Evolutionary conservation across 2,113 vertebrate species (phyloP), one percentile per base, ranked within the genome.

Genomic region (Macquaria australasica): DNA sequence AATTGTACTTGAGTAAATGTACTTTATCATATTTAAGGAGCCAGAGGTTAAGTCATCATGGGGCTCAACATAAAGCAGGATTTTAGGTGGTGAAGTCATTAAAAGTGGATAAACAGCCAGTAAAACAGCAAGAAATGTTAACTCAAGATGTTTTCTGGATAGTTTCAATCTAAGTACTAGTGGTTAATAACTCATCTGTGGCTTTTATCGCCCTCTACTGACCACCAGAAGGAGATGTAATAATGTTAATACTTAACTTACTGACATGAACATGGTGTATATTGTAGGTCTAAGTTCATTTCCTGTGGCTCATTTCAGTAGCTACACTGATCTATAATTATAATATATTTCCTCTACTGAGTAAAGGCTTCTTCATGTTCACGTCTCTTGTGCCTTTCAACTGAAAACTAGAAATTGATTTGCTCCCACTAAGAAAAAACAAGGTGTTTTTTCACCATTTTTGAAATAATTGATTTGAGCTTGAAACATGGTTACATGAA

Each of bases 21-120:
- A 45, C 10, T 45, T 11, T 11, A 64, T 95, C 60, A 66, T 79
- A 6, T 95, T 92, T 73, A 84, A 92, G 71, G 51, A 72, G 9
- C 39, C 72, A 1, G 67, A 91, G 81, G 92, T 91, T 93, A 79
- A 77, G 68, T 76, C 37, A 60, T 8, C 15, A 8, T 5, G 20
- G 5, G 14, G n/a, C 37, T 14, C 45, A 48, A 15, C 45, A 48
- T 23, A 11, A 34, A 20, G 11, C 28, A 18, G 15, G 59, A 34
- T 31, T 25, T 25, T 4, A 59, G 56, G 56, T 25, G 28, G 28
- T 62, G 14, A 45, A 12, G 12, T 31, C 25, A 8, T 16, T 60
- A 15, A 60, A 62, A 18, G 59, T 20, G 28, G 7, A 62, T 16
- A 8, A 62, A 62, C 28, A 20, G 1, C 2, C 8, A 31, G 8